Evolutionary conservation across 1,140 invertebrate genomes (phyloP).

Genomic region (Euglossa dilemma): DNA sequence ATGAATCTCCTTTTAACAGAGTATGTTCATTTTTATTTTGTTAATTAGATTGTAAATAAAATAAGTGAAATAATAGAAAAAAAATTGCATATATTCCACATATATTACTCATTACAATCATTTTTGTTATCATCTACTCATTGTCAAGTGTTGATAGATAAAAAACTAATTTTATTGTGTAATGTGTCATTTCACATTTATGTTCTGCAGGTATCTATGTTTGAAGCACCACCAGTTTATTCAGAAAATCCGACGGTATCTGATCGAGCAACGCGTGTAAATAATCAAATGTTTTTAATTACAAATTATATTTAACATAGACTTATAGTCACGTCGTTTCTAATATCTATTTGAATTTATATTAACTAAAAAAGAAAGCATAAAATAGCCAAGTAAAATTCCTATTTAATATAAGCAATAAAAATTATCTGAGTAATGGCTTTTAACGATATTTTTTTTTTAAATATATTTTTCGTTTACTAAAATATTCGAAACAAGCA

Average conservation of each 20-base stretch:
- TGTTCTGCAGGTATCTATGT: slow-evolving; percentile 32
- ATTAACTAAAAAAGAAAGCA: not conserved
- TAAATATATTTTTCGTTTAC: not conserved
- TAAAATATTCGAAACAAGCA: not conserved
- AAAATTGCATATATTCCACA: not conserved
- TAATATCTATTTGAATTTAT: not conserved
- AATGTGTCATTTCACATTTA: not conserved
- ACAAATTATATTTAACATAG: slow-evolving; percentile 35
- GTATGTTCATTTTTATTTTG: slow-evolving; percentile 45
- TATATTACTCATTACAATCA: not conserved
- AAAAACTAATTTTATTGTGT: not conserved
- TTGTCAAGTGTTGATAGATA: slow-evolving; percentile 4
- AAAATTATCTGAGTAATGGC: not conserved
- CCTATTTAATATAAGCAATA: not conserved
- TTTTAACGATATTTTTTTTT: not conserved
- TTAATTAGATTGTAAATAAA: not conserved
- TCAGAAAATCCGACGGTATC: slow-evolving; percentile 39
- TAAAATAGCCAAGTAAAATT: not conserved
- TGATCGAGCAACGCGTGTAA: not conserved
- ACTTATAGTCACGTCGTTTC: too few relatives aligned
- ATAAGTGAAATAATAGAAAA: not conserved
- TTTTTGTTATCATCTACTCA: not conserved
- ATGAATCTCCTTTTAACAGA: slow-evolving; percentile 34
- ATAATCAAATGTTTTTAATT: not conserved
- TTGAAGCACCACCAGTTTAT: slow-evolving; percentile 51